Percentiles rank a stretch among this genome's conserved stretches.
Evolutionary conservation across 2,888 invertebrate genomes (phyloP).

Genomic region (Heliconius aoede): DNA sequence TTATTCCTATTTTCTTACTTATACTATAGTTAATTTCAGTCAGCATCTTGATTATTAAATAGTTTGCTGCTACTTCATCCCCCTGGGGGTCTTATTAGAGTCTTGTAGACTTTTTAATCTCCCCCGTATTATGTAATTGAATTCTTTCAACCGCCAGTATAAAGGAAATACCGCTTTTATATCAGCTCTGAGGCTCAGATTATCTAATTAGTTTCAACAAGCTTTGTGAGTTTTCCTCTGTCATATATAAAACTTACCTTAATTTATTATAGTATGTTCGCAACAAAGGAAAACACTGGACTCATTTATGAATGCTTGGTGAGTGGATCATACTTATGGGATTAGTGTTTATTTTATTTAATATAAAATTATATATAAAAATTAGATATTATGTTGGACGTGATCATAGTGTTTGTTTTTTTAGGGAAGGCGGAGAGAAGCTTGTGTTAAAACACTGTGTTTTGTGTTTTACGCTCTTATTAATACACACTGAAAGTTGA

Average conservation of each 20-base stretch:
- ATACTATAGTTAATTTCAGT: slow-evolving; percentile 5
- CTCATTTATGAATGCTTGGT: background rate
- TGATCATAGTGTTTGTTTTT: too few relatives aligned
- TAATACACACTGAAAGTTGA: background rate
- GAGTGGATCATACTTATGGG: background rate
- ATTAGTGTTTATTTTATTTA: background rate
- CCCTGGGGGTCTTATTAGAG: slow-evolving; percentile 31
- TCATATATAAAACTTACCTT: slow-evolving; percentile 33
- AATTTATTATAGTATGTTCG: slow-evolving; percentile 12
- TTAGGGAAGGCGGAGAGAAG: background rate
- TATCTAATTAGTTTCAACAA: slow-evolving; percentile 66
- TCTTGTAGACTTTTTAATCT: slow-evolving; percentile 74
- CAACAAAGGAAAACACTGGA: slow-evolving; percentile 1
- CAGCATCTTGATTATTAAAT: slow-evolving; percentile 22
- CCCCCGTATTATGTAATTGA: slow-evolving; percentile 78
- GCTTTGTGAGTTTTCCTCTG: slow-evolving; percentile 61
- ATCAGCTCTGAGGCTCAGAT: slow-evolving; percentile 68
- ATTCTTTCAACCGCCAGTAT: slow-evolving; percentile 78
- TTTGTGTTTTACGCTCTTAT: too few relatives aligned
- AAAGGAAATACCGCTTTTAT: slow-evolving; percentile 78
- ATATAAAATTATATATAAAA: background rate
- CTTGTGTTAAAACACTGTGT: background rate
- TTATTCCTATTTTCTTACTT: background rate
- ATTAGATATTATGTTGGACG: too few relatives aligned
- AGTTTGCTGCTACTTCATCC: slow-evolving; percentile 15